A percentile compares a stretch with the other conserved stretches of the same genome.
Evolutionary conservation across 1,140 invertebrate genomes (phyloP).

Genomic region (Drosophila watanabei): DNA sequence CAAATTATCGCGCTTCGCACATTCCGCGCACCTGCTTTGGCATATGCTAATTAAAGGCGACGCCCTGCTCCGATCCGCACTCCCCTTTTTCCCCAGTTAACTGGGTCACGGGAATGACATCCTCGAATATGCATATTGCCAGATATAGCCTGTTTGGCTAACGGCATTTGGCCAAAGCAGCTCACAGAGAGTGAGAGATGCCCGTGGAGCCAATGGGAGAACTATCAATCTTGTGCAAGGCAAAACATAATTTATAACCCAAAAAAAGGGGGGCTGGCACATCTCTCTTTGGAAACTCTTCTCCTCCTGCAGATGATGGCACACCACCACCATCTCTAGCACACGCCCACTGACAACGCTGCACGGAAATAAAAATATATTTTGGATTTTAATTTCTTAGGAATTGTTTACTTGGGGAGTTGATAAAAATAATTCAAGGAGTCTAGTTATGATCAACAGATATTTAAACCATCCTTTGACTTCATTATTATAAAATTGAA

Average conservation of each 20-base stretch:
- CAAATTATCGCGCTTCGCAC: constrained; percentile 47
- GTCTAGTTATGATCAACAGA: not conserved
- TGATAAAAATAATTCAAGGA: not conserved
- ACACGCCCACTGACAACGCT: constrained; percentile 27
- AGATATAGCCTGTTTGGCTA: constrained; percentile 46
- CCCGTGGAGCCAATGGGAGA: constrained; percentile 54
- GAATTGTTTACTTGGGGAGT: not conserved
- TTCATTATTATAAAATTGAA: not conserved
- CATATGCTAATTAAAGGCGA: constrained; percentile 76
- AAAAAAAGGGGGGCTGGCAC: constrained; percentile 17
- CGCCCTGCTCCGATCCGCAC: not conserved
- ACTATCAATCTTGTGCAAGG: constrained; percentile 79
- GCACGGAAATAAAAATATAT: constrained; percentile 5
- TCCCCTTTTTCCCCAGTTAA: constrained; percentile 21
- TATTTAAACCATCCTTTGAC: too few relatives aligned
- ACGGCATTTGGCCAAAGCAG: constrained; percentile 48
- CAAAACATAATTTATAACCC: constrained; percentile 79
- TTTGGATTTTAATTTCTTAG: not conserved
- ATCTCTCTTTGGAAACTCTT: constrained; percentile 26
- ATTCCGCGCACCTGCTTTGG: constrained; percentile 29
- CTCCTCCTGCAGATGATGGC: constrained; percentile 22
- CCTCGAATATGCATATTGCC: constrained; percentile 31
- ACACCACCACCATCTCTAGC: constrained; percentile 8
- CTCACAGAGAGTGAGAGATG: constrained; percentile 18
- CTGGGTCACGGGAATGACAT: constrained; percentile 75